Conservation (phyloP, 2,797 vertebrate species). For the Acrossocheilus fasciatus region DNA sequence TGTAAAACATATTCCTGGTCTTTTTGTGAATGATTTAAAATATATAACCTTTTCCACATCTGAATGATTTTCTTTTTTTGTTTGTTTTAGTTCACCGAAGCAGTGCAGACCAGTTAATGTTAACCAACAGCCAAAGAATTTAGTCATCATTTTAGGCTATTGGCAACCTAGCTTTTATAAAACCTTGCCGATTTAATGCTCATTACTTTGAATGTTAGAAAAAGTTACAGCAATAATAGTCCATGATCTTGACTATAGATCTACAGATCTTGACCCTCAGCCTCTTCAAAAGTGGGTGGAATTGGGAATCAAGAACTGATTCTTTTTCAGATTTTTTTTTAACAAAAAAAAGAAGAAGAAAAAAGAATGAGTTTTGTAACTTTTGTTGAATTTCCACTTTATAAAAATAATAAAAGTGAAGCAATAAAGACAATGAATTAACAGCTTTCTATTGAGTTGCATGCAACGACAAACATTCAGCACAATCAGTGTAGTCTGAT, state of each 20-base stretch:
- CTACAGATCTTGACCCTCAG: background rate
- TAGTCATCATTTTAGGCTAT: background rate
- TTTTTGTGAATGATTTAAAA: background rate
- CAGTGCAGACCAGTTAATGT: background rate
- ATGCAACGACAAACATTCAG: background rate
- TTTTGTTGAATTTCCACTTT: background rate
- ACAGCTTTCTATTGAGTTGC: background rate
- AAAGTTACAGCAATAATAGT: background rate
- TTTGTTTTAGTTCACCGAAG: background rate
- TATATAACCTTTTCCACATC: background rate
- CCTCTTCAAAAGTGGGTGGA: background rate
- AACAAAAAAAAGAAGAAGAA: background rate
- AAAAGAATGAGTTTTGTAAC: background rate
- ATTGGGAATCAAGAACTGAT: background rate
- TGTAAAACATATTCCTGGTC: background rate
- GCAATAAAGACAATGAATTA: background rate
- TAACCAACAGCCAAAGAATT: background rate
- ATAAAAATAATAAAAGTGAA: background rate
- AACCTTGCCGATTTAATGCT: background rate
- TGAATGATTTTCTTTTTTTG: background rate
- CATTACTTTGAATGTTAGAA: background rate
- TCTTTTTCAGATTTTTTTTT: background rate
- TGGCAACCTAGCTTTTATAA: background rate
- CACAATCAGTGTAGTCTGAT: background rate
- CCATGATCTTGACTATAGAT: background rate